A percentile compares a stretch with the other conserved stretches of the same genome.
These are phyloP conservation scores for Desmodus rotundus DNA, from an alignment of 2,113 vertebrate genomes.

Conservation along the genomic window DNA sequence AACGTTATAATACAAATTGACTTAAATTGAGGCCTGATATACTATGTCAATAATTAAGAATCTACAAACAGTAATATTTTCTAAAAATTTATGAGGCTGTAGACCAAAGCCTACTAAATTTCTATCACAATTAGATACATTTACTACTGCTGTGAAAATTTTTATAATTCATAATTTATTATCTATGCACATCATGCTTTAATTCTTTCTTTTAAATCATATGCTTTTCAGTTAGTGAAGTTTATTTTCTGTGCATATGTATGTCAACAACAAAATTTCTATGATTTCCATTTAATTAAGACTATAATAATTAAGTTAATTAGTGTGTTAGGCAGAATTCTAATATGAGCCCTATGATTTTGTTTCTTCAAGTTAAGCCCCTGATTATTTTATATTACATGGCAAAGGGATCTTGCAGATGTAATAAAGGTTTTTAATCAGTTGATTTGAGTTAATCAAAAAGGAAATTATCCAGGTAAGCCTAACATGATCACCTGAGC, in stretches of 20 bases:
- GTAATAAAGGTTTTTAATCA: slow-evolving; percentile 57
- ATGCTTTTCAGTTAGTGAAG: neutral
- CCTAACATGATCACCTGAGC: neutral
- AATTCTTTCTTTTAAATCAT: neutral
- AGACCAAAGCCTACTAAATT: neutral
- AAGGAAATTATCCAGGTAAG: neutral
- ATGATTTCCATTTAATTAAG: slow-evolving; percentile 44
- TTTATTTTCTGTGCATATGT: neutral
- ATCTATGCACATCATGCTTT: neutral
- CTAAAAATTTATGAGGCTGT: neutral
- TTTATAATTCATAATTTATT: neutral
- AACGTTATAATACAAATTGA: neutral
- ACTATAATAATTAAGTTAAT: slow-evolving; percentile 20
- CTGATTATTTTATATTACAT: slow-evolving; percentile 22
- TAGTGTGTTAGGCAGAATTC: neutral
- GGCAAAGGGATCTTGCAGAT: neutral
- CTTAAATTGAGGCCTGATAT: neutral
- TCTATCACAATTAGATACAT: neutral
- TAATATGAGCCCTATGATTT: neutral
- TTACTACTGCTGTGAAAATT: neutral
- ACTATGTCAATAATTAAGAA: neutral
- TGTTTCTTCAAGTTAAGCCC: neutral
- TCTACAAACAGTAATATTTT: neutral
- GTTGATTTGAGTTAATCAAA: slow-evolving; percentile 47
- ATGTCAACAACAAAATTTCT: neutral